phyloP scores from a whole-genome alignment of 2,113 vertebrate genomes.

The Cyanistes caeruleus region DNA sequence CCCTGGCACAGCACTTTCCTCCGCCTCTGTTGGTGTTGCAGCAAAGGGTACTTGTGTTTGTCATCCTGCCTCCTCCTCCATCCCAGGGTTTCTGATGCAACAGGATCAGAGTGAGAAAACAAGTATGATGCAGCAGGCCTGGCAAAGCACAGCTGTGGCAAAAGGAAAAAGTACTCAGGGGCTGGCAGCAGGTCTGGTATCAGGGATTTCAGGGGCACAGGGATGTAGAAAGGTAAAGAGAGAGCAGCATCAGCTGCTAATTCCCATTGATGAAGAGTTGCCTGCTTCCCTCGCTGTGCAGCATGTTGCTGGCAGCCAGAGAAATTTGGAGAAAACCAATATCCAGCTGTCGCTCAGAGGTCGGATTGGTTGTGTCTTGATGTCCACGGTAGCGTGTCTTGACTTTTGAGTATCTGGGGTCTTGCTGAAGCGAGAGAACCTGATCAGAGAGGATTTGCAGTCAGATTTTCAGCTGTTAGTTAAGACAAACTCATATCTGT shows the following conservation, averaged over 20 bases:
- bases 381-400: not conserved
- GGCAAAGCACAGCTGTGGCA: not conserved
- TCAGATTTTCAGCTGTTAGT: not conserved
- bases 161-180: not conserved
- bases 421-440: not conserved
- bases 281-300: not conserved
- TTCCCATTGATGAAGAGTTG: not conserved
- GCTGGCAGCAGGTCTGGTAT: not conserved
- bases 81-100: not conserved
- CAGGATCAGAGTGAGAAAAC: not conserved
- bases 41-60: not conserved
- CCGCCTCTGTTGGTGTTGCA: not conserved
- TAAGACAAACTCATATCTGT: not conserved
- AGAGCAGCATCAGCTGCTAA: not conserved
- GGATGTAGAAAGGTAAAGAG: not conserved
- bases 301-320: not conserved
- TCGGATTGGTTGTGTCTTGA: not conserved
- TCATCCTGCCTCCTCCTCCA: not conserved
- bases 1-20: not conserved
- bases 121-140: not conserved
- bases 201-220: rapidly evolving
- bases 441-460: not conserved
- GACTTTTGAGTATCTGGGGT: not conserved
- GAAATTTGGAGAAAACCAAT: conserved; percentile 12
- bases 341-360: not conserved